A percentile compares a stretch with the other conserved stretches of the same genome.
These are phyloP conservation scores for Aulostomus chinensis DNA, from an alignment of 2,797 vertebrate genomes.

Conservation along the genomic window DNA sequence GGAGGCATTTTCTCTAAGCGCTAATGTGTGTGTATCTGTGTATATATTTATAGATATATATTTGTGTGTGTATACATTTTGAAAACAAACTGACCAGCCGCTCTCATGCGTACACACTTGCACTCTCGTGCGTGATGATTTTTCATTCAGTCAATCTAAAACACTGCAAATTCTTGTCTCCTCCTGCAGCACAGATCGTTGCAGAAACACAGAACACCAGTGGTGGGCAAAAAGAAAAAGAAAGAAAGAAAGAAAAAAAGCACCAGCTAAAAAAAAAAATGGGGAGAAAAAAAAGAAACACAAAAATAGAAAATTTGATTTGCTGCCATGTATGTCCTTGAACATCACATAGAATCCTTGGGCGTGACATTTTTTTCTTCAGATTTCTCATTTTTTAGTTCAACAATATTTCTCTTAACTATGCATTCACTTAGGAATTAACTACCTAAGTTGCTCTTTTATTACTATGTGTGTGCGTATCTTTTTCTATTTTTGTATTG, in stretches of 20 bases:
- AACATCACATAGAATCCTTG: slow-evolving; percentile 79
- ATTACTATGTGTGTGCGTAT: slow-evolving; percentile 77
- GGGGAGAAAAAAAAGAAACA: slow-evolving; percentile 34
- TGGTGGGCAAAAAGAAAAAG: too few relatives aligned
- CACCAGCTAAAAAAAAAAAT: slow-evolving; percentile 61
- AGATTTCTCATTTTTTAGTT: slow-evolving; percentile 52
- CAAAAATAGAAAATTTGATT: slow-evolving; percentile 55
- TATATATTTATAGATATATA: slow-evolving; percentile 29
- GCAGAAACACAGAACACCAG: slow-evolving; percentile 67
- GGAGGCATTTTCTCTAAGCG: slow-evolving; percentile 59
- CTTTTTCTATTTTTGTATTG: slow-evolving; percentile 47
- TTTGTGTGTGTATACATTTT: slow-evolving; percentile 47
- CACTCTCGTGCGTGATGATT: slow-evolving; percentile 58
- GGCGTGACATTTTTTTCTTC: slow-evolving; percentile 64
- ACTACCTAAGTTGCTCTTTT: slow-evolving; percentile 75
- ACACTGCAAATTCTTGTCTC: slow-evolving; percentile 64
- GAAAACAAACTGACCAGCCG: slow-evolving; percentile 68
- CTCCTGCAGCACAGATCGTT: slow-evolving; percentile 72
- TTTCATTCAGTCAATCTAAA: slow-evolving; percentile 61
- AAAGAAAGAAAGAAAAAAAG: slow-evolving; percentile 25
- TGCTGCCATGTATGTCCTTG: slow-evolving; percentile 76
- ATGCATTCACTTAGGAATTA: slow-evolving; percentile 75
- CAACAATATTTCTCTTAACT: slow-evolving; percentile 75
- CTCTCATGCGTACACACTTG: too few relatives aligned
- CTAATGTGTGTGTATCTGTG: slow-evolving; percentile 46